phyloP scores from a whole-genome alignment of 2,888 invertebrate species.

The Brachycybe producta region DNA sequence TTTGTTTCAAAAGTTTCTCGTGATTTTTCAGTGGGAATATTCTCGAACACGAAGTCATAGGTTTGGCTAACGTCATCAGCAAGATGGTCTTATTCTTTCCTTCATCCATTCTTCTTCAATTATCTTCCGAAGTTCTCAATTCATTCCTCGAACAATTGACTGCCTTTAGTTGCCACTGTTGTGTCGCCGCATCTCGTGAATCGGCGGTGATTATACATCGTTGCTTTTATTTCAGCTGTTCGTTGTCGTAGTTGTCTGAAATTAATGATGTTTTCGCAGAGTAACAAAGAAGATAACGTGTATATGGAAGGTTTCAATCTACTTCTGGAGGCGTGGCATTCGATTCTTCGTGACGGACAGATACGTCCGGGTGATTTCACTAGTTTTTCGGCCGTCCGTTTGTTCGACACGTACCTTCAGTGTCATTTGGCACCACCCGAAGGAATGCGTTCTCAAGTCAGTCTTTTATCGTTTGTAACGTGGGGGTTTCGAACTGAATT shows the following conservation, averaged over 20 bases:
- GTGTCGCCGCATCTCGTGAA: constrained; percentile 50
- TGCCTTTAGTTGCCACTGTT: constrained; percentile 48
- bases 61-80: constrained; percentile 51
- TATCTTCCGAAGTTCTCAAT: constrained; percentile 40
- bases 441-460: constrained; percentile 49
- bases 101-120: constrained; percentile 36
- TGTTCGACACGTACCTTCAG: constrained; percentile 67
- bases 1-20: background rate
- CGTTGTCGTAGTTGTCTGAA: background rate
- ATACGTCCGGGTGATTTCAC: constrained; percentile 36
- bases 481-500: background rate
- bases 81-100: constrained; percentile 49
- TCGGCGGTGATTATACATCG: constrained; percentile 43
- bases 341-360: constrained; percentile 40
- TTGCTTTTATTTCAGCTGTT: constrained; percentile 1
- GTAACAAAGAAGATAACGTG: constrained; percentile 35
- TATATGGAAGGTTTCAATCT: constrained; percentile 56
- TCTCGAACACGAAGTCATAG: constrained; percentile 51
- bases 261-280: background rate
- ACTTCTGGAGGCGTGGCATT: constrained; percentile 54
- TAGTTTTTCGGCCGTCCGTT: constrained; percentile 35
- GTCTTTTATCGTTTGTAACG: constrained; percentile 22
- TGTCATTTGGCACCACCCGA: constrained; percentile 70
- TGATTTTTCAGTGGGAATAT: constrained; percentile 41
- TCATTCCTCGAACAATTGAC: constrained; percentile 49